Evolutionary conservation across 2,888 invertebrate genomes (phyloP).

Genomic region (Ormyrus pomaceus): DNA sequence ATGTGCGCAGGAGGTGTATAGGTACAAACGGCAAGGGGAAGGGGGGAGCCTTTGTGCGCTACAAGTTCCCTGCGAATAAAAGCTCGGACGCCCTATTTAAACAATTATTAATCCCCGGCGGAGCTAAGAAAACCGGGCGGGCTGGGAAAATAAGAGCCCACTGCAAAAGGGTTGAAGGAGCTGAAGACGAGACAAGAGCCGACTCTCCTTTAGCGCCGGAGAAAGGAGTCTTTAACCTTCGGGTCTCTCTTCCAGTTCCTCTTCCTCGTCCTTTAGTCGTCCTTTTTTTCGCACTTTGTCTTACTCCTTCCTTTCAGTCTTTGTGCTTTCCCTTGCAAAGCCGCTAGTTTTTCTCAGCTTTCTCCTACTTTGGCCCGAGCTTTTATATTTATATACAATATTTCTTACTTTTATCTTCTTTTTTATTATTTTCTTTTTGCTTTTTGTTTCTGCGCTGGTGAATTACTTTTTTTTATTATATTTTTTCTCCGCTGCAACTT

Average conservation of each 20-base stretch:
- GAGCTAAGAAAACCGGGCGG: not conserved
- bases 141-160: constrained; percentile 28
- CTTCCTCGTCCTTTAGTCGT: not conserved
- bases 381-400: constrained; percentile 25
- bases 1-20: constrained; percentile 1
- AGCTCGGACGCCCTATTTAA: constrained; percentile 34
- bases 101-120: constrained; percentile 45
- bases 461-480: not conserved
- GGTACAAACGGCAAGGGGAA: not conserved
- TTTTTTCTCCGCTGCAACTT: not conserved
- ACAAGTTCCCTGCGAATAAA: constrained; percentile 19
- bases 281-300: constrained; percentile 37
- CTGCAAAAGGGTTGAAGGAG: constrained; percentile 37
- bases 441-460: not conserved
- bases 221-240: constrained; percentile 42
- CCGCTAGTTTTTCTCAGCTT: not conserved
- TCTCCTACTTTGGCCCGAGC: not conserved
- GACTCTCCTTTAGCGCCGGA: constrained; percentile 25
- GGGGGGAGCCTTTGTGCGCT: too few species aligned
- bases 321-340: constrained; percentile 5
- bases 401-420: constrained; percentile 13
- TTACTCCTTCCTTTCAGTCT: constrained; percentile 7
- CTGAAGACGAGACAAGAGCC: constrained; percentile 47
- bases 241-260: constrained; percentile 3
- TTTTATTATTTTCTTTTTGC: not conserved